Conservation (phyloP, 2,888 invertebrate species). For the Eupithecia dodoneata region DNA sequence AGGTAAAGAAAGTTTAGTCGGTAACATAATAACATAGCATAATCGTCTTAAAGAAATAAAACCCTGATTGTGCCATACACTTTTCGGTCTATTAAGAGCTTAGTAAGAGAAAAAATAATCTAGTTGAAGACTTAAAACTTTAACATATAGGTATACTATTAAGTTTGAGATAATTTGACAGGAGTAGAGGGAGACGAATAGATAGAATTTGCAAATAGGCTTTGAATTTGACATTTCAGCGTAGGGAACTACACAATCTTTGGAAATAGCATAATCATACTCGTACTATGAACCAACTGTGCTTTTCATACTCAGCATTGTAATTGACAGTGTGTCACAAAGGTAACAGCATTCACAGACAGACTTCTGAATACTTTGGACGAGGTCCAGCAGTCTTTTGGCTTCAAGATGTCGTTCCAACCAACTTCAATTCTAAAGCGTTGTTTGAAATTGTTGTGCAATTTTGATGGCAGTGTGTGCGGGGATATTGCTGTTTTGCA, state of each 20-base stretch:
- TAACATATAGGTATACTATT: not conserved
- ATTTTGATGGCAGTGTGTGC: conserved; percentile 47
- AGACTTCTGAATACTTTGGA: conserved; percentile 75
- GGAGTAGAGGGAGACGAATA: not conserved
- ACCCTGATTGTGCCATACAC: not conserved
- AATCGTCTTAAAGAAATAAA: not conserved
- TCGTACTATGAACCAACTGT: not conserved
- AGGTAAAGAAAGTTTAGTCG: not conserved
- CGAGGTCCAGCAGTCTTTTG: conserved; percentile 78
- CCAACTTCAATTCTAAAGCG: conserved; percentile 65
- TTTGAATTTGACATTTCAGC: not conserved
- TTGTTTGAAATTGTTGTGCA: conserved; percentile 62
- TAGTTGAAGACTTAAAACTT: not conserved
- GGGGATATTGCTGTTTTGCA: conserved; percentile 37
- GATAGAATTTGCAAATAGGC: not conserved
- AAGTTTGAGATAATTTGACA: not conserved
- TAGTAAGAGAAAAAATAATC: not conserved
- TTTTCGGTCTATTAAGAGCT: too few relatives aligned
- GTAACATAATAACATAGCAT: not conserved
- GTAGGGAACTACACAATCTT: not conserved
- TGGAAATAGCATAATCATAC: not conserved
- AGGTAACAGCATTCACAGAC: conserved; percentile 55
- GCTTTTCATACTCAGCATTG: conserved; percentile 8
- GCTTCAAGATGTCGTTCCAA: conserved; percentile 79
- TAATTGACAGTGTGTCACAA: conserved; percentile 54